phyloP scores from a whole-genome alignment of 2,113 vertebrate genomes.

The Nycticebus coucang region DNA sequence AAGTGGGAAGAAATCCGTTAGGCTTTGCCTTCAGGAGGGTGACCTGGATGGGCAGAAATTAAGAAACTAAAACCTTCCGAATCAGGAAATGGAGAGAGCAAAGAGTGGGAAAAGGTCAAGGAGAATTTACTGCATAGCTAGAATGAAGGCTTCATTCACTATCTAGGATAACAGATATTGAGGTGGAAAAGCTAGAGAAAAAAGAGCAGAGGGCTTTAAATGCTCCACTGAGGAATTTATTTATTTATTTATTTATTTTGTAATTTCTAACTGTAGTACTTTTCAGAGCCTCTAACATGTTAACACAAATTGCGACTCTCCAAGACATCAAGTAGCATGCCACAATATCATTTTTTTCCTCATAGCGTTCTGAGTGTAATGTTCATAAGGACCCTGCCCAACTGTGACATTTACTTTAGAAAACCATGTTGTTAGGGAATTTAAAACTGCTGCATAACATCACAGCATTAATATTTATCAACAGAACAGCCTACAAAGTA shows the following conservation, averaged over 20 bases:
- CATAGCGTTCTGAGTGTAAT: not conserved
- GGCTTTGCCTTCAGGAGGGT: not conserved
- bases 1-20: not conserved
- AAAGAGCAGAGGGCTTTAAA: not conserved
- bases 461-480: not conserved
- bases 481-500: not conserved
- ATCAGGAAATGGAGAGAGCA: not conserved
- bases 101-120: not conserved
- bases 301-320: not conserved
- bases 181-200: not conserved
- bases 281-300: constrained; percentile 29
- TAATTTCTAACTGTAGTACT: not conserved
- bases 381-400: not conserved
- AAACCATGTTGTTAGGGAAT: not conserved
- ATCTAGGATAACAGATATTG: not conserved
- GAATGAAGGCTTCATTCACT: not conserved
- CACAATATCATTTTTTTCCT: not conserved
- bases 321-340: not conserved
- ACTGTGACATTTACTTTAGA: not conserved
- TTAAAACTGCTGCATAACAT: not conserved
- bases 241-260: too few species aligned
- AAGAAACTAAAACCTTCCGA: constrained; percentile 2
- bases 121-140: not conserved
- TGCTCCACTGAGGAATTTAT: not conserved
- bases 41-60: not conserved